phyloP scores from a whole-genome alignment of 2,113 vertebrate genomes.

The Sinosuthora webbiana region DNA sequence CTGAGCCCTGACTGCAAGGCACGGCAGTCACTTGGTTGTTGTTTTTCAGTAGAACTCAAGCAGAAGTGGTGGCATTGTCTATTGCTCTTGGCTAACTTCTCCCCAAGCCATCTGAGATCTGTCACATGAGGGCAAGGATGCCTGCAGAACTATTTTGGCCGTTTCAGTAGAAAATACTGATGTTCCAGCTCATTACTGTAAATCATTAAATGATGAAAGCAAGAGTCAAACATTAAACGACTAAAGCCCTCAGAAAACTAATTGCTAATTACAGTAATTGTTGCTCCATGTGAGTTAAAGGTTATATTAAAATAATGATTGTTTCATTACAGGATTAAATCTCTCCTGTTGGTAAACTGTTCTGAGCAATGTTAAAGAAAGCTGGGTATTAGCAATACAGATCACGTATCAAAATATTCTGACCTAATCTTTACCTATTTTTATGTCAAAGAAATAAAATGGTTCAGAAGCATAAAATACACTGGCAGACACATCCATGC shows the following conservation, averaged over 20 bases:
- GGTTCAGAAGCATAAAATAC: background rate
- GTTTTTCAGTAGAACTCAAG: constrained; percentile 60
- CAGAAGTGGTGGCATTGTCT: constrained; percentile 56
- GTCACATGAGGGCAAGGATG: constrained; percentile 54
- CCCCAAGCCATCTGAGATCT: constrained; percentile 58
- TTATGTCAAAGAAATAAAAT: background rate
- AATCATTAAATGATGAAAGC: constrained; percentile 66
- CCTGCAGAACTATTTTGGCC: constrained; percentile 55
- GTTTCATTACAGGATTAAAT: background rate
- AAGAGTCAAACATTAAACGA: constrained; percentile 43
- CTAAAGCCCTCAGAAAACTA: constrained; percentile 10
- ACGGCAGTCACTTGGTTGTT: constrained; percentile 56
- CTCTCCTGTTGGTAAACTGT: background rate
- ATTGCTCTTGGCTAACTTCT: constrained; percentile 64
- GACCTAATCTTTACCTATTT: background rate
- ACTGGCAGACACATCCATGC: background rate
- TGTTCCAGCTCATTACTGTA: constrained; percentile 62
- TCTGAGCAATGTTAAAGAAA: background rate
- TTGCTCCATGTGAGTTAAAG: constrained; percentile 33
- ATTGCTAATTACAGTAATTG: constrained; percentile 45
- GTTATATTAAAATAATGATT: background rate
- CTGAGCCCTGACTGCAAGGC: constrained; percentile 52
- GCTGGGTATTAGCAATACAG: background rate
- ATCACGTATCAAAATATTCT: background rate
- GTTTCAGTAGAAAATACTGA: constrained; percentile 47